Evolutionary conservation across 2,888 invertebrate genomes (phyloP).

Genomic region (Yponomeuta plumbellus): DNA sequence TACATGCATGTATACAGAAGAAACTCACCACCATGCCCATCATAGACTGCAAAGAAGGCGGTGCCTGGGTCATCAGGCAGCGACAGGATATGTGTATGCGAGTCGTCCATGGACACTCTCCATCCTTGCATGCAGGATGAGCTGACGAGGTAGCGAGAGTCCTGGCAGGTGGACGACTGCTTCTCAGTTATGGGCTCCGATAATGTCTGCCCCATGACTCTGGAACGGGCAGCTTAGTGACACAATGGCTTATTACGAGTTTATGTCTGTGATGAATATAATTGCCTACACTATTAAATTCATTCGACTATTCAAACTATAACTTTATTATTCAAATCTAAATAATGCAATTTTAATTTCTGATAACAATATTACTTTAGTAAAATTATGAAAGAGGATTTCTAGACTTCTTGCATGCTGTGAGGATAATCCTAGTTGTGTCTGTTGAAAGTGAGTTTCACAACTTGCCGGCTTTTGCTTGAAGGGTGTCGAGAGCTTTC

Average conservation of each 20-base stretch:
- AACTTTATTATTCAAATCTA: too few relatives aligned
- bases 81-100: slow-evolving; percentile 96
- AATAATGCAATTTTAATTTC: too few relatives aligned
- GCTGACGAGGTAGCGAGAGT: slow-evolving; percentile 85
- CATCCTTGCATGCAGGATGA: slow-evolving; percentile 99
- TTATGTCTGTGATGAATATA: neutral
- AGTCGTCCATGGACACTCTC: slow-evolving; percentile 99
- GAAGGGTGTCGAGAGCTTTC: too few relatives aligned
- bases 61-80: slow-evolving; percentile 94
- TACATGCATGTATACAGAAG: neutral
- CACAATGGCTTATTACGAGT: neutral
- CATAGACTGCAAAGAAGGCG: slow-evolving; percentile 97
- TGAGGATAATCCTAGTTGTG: too few relatives aligned
- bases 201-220: slow-evolving; percentile 96
- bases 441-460: too few relatives aligned
- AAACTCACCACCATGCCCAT: slow-evolving; percentile 90
- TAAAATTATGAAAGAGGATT: too few relatives aligned
- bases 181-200: slow-evolving; percentile 97
- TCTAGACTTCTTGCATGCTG: too few relatives aligned
- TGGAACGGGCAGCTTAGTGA: slow-evolving; percentile 26
- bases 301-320: too few relatives aligned
- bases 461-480: too few relatives aligned
- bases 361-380: too few relatives aligned
- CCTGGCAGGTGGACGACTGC: slow-evolving; percentile 88
- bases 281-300: too few relatives aligned